Percentiles rank a stretch among this genome's conserved stretches.
phyloP scores from a whole-genome alignment of 2,797 vertebrate species.

The Anguilla megastoma region DNA sequence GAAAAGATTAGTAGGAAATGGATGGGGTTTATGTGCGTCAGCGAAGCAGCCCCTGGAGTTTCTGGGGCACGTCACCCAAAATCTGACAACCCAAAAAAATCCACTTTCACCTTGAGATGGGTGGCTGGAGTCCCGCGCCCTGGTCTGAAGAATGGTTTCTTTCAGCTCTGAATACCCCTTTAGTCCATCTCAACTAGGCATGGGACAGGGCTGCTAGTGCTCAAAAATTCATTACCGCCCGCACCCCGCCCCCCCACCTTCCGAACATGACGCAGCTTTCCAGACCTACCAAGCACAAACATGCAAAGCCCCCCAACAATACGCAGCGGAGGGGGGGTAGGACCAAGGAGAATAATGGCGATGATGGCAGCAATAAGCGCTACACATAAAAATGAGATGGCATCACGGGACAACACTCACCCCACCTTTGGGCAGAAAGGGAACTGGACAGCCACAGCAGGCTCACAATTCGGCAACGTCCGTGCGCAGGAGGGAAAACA shows the following conservation, averaged over 20 bases:
- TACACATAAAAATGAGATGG: constrained; percentile 41
- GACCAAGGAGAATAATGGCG: constrained; percentile 42
- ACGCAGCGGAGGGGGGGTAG: constrained; percentile 42
- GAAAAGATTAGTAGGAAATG: constrained; percentile 44
- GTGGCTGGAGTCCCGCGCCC: not conserved
- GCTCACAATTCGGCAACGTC: constrained; percentile 71
- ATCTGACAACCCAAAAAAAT: constrained; percentile 49
- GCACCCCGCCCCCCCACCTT: not conserved
- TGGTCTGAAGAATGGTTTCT: not conserved
- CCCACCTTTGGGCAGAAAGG: constrained; percentile 63
- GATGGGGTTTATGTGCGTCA: constrained; percentile 47
- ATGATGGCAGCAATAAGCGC: not conserved
- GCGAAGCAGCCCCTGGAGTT: constrained; percentile 40
- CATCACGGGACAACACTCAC: constrained; percentile 69
- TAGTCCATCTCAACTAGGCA: not conserved
- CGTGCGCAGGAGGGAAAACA: constrained; percentile 52
- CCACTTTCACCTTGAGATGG: constrained; percentile 12
- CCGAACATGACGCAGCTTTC: not conserved
- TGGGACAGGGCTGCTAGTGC: not conserved
- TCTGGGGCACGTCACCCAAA: constrained; percentile 51
- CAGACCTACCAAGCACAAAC: constrained; percentile 7
- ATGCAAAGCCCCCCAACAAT: constrained; percentile 37
- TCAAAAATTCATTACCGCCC: not conserved
- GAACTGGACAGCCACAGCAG: constrained; percentile 67
- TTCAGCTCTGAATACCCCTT: not conserved